Conservation (phyloP, 2,113 vertebrate genomes). For the Pachyramphus minor region DNA sequence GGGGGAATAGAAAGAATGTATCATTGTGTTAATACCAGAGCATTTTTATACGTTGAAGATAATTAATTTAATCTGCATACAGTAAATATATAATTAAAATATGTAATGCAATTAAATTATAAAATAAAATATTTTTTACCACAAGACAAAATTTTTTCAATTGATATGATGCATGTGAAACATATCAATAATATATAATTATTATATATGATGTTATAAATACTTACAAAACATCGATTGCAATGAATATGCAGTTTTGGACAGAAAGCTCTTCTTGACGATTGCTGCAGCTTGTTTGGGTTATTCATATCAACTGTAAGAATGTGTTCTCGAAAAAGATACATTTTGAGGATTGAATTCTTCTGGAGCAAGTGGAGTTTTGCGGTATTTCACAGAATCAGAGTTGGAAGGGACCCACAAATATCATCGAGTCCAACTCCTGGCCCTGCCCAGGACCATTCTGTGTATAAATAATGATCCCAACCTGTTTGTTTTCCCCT, state of each 20-base stretch:
- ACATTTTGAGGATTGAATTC: neutral
- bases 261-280: neutral
- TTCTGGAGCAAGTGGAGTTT: rapidly evolving
- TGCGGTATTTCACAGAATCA: neutral
- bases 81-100: neutral
- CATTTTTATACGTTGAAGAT: neutral
- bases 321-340: neutral
- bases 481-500: neutral
- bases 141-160: rapidly evolving
- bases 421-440: neutral
- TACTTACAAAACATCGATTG: rapidly evolving
- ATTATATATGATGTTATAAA: rapidly evolving
- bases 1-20: neutral
- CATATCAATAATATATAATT: rapidly evolving
- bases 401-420: neutral
- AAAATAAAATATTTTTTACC: neutral
- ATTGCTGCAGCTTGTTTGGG: rapidly evolving
- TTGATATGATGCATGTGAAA: rapidly evolving
- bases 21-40: neutral
- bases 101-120: no score
- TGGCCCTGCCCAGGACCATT: no score
- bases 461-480: neutral
- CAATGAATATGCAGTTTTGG: rapidly evolving
- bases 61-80: neutral
- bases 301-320: rapidly evolving